phyloP scores from a whole-genome alignment of 2,797 vertebrate species.

The Enteromius fasciolatus region DNA sequence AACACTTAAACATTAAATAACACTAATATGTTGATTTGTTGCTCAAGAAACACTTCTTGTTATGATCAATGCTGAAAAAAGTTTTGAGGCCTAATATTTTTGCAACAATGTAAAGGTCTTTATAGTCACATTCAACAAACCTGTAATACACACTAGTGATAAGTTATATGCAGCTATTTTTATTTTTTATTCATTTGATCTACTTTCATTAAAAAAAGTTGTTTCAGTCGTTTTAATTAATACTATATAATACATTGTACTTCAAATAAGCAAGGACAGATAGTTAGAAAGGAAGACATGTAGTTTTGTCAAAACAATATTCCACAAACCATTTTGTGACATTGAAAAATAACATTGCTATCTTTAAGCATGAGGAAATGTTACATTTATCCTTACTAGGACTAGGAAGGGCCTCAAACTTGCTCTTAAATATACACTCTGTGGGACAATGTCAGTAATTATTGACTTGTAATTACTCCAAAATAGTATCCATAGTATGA shows the following conservation, averaged over 20 bases:
- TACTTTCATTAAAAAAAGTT: too few species aligned
- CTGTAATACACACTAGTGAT: background rate
- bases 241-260: background rate
- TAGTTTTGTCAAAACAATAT: slow-evolving; percentile 67
- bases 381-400: slow-evolving; percentile 12
- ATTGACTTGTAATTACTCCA: slow-evolving; percentile 35
- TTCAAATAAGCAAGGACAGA: background rate
- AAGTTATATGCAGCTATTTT: background rate
- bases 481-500: slow-evolving; percentile 32
- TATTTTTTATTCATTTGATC: background rate
- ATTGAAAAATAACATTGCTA: slow-evolving; percentile 56
- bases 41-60: background rate
- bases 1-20: too few species aligned
- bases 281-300: background rate
- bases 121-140: background rate
- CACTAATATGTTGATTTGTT: background rate
- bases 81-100: background rate
- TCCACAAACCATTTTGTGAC: slow-evolving; percentile 68
- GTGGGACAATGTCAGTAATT: slow-evolving; percentile 30
- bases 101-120: background rate
- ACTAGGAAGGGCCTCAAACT: slow-evolving; percentile 9
- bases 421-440: slow-evolving; percentile 23
- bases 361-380: background rate
- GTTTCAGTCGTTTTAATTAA: background rate
- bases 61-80: background rate